These are phyloP conservation scores for Euura saliciscinereae DNA, from an alignment of 1,140 invertebrate species.

Conservation along the genomic window DNA sequence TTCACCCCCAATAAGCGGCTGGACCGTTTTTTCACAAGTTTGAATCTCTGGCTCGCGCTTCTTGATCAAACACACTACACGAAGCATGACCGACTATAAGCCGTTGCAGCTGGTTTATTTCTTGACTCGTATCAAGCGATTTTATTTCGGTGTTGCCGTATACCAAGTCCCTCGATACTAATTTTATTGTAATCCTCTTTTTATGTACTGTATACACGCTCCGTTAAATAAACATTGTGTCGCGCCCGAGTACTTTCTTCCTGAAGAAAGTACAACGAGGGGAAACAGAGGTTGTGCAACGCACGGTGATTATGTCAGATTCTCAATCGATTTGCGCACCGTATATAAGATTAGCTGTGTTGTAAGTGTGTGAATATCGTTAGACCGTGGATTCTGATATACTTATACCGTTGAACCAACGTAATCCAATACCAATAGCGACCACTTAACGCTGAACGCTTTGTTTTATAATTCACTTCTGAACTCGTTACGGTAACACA, in stretches of 20 bases:
- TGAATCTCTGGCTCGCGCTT: background rate
- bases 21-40: background rate
- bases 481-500: background rate
- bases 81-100: background rate
- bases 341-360: too few relatives aligned
- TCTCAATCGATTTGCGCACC: background rate
- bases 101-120: too few relatives aligned
- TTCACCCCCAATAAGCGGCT: background rate
- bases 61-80: background rate
- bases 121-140: too few relatives aligned
- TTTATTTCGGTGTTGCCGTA: too few relatives aligned
- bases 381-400: background rate
- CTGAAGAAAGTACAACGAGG: background rate
- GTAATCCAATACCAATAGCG: background rate
- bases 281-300: background rate
- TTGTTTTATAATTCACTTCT: background rate
- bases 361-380: too few relatives aligned
- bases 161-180: too few relatives aligned
- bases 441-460: background rate
- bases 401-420: background rate
- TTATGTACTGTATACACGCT: background rate
- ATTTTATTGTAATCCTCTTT: background rate
- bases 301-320: background rate
- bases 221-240: slow-evolving; percentile 3
- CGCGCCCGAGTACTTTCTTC: background rate